A percentile compares a stretch with the other conserved stretches of the same genome.
These are phyloP conservation scores for Quadroppia sp. DNA, from an alignment of 2,888 invertebrate species.

Conservation along the genomic window DNA sequence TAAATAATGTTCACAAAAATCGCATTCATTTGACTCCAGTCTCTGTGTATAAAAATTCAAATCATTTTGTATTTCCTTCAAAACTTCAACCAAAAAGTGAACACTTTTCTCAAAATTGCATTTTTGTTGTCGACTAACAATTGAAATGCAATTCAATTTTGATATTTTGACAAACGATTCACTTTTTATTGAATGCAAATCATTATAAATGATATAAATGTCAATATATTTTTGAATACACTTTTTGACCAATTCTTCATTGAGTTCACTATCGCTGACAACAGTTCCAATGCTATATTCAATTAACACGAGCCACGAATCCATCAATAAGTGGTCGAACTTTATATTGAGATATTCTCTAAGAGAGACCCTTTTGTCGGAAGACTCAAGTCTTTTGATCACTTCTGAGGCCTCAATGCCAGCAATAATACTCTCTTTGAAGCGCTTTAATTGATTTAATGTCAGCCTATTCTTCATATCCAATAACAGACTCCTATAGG, in stretches of 20 bases:
- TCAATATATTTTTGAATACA: neutral
- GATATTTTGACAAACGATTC: neutral
- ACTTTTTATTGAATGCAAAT: neutral
- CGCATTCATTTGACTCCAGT: neutral
- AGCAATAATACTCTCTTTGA: neutral
- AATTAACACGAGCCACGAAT: neutral
- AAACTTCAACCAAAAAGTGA: too few relatives aligned
- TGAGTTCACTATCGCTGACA: neutral
- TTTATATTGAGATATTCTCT: neutral
- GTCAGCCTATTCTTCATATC: neutral
- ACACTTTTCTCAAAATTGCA: too few relatives aligned
- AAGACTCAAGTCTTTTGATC: neutral
- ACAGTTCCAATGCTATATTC: neutral
- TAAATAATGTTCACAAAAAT: neutral
- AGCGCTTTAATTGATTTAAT: neutral
- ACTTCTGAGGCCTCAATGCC: neutral
- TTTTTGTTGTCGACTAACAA: neutral
- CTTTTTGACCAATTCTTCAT: neutral
- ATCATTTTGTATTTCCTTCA: too few relatives aligned
- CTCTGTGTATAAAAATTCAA: too few relatives aligned
- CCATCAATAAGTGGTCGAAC: neutral
- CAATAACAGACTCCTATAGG: neutral
- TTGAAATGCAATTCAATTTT: too few relatives aligned
- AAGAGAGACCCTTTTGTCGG: neutral
- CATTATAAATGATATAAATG: neutral